Conservation (phyloP, 2,888 invertebrate genomes). For the Coronaproctus castanopsis region DNA sequence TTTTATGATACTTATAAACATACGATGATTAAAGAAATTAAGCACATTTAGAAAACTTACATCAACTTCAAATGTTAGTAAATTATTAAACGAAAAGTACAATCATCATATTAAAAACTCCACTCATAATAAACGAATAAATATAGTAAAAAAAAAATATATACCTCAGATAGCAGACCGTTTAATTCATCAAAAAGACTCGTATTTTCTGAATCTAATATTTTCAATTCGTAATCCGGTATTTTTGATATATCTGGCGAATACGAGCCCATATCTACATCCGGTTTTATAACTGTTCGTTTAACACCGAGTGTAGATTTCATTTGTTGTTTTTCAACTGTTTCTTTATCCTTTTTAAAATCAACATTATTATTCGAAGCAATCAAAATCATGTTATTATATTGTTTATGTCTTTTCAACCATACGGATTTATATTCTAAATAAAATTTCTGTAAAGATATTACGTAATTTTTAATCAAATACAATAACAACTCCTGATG, state of each 20-base stretch:
- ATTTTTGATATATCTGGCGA: slow-evolving; percentile 29
- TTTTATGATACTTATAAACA: too few species aligned
- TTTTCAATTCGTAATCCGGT: slow-evolving; percentile 71
- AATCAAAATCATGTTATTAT: not conserved
- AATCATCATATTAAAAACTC: too few species aligned
- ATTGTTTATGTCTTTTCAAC: not conserved
- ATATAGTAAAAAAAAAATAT: too few species aligned
- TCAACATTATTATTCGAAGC: not conserved
- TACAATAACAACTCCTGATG: not conserved
- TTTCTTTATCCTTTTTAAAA: not conserved
- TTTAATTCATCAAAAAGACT: slow-evolving; percentile 70
- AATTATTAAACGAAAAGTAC: too few species aligned
- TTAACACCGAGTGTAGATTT: not conserved
- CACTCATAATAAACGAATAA: too few species aligned
- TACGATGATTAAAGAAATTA: too few species aligned
- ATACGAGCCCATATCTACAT: not conserved
- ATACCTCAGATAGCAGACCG: slow-evolving; percentile 31
- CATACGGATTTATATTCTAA: not conserved
- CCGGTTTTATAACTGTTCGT: not conserved
- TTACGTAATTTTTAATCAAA: not conserved
- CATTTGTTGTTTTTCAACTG: not conserved
- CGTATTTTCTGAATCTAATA: slow-evolving; percentile 81
- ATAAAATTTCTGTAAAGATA: not conserved
- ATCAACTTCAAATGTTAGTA: too few species aligned
- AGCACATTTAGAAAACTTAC: too few species aligned